Evolutionary conservation across 2,113 vertebrate genomes (phyloP).

Genomic region (Mellivora capensis): DNA sequence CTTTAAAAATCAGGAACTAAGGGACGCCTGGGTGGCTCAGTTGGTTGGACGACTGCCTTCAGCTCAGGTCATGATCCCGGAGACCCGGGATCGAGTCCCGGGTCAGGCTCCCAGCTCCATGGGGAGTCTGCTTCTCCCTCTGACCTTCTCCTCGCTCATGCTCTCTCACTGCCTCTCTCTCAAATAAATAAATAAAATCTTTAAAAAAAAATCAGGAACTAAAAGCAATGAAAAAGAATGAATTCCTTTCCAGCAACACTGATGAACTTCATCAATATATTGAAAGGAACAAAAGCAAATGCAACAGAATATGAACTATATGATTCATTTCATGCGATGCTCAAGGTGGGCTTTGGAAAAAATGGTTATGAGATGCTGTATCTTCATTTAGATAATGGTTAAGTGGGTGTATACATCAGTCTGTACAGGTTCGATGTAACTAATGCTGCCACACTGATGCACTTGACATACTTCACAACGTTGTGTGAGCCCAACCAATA

Average conservation of each 20-base stretch:
- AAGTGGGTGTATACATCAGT: neutral
- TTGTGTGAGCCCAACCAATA: neutral
- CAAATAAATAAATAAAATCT: no score
- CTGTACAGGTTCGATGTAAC: neutral
- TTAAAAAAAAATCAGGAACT: neutral
- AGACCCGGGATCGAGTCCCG: no score
- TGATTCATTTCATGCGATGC: neutral
- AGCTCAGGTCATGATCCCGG: no score
- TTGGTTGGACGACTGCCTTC: no score
- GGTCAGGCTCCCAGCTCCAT: no score
- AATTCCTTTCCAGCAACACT: neutral
- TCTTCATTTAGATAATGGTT: neutral
- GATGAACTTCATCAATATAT: neutral
- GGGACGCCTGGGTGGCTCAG: no score
- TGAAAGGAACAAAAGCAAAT: neutral
- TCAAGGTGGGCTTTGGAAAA: neutral
- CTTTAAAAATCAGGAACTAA: neutral
- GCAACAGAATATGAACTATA: neutral
- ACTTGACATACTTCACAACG: neutral
- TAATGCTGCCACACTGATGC: neutral
- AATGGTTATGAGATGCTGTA: neutral
- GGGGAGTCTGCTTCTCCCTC: no score
- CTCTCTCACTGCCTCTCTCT: no score
- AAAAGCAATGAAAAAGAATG: neutral
- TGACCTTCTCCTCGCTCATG: no score